A percentile compares a stretch with the other conserved stretches of the same genome.
These are phyloP conservation scores for Hiodon alosoides DNA, from an alignment of 2,113 vertebrate genomes.

Conservation along the genomic window DNA sequence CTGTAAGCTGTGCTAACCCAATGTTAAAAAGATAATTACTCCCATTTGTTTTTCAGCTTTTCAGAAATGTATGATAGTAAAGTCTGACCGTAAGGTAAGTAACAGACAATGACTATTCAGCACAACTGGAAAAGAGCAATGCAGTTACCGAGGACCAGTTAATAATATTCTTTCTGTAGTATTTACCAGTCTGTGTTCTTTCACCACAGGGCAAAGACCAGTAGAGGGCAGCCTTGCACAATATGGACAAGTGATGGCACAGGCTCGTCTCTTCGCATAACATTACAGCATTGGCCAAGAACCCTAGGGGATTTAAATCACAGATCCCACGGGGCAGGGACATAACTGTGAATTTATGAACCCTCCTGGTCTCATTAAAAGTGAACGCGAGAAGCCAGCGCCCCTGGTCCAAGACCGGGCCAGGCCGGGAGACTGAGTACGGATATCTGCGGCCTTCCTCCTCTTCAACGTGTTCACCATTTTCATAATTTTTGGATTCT, in stretches of 20 bases:
- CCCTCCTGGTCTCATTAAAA: background rate
- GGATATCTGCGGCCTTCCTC: too few relatives aligned
- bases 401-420: too few relatives aligned
- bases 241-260: slow-evolving; percentile 5
- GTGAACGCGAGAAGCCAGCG: too few relatives aligned
- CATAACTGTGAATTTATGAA: background rate
- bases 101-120: background rate
- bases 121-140: background rate
- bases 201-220: slow-evolving; percentile 19
- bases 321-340: too few relatives aligned
- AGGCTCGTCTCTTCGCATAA: slow-evolving; percentile 1
- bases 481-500: too few relatives aligned
- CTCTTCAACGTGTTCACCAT: too few relatives aligned
- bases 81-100: slow-evolving; percentile 39
- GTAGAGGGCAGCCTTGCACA: slow-evolving; percentile 20
- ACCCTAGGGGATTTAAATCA: too few relatives aligned
- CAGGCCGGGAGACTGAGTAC: too few relatives aligned
- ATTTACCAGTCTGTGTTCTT: background rate
- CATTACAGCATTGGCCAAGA: slow-evolving; percentile 6
- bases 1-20: background rate
- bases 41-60: slow-evolving; percentile 47
- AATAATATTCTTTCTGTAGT: background rate
- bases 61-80: slow-evolving; percentile 54
- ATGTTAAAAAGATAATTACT: background rate
- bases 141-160: background rate